phyloP scores from a whole-genome alignment of 2,797 vertebrate genomes.

The Halcyon smyrnensis region DNA sequence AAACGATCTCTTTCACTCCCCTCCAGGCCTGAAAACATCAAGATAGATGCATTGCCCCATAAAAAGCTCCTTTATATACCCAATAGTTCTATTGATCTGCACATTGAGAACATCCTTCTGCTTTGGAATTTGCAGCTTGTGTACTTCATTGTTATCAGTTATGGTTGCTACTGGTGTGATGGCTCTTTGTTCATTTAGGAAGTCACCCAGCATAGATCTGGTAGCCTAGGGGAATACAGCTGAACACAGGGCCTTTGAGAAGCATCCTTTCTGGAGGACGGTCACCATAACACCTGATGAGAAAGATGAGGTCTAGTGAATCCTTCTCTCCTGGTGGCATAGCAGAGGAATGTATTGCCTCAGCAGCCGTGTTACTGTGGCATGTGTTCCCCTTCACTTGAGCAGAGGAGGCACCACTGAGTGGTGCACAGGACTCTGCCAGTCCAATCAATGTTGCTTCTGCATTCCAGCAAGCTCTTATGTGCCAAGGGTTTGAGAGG shows the following conservation, averaged over 20 bases:
- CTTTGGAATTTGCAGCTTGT: not conserved
- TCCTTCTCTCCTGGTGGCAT: not conserved
- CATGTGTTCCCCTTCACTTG: fast-evolving
- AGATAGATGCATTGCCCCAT: not conserved
- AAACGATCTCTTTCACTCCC: not conserved
- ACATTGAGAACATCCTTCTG: not conserved
- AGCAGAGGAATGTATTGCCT: not conserved
- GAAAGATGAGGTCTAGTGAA: not conserved
- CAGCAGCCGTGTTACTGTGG: not conserved
- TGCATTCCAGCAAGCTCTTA: not conserved
- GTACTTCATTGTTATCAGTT: not conserved
- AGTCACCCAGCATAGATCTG: not conserved
- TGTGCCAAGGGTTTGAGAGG: not conserved
- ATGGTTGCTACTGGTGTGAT: not conserved
- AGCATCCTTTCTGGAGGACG: not conserved
- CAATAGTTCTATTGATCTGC: not conserved
- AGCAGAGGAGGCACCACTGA: not conserved
- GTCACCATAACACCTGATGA: not conserved
- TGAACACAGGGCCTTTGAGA: not conserved
- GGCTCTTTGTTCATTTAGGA: not conserved
- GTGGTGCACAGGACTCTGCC: not conserved
- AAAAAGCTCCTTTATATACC: not conserved
- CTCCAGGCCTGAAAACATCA: not conserved
- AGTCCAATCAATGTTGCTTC: not conserved
- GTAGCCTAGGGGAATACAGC: not conserved